Conservation (phyloP, 37 sponge, comb jelly and placozoan species). For the Chondrilla cf. caribensis region DNA sequence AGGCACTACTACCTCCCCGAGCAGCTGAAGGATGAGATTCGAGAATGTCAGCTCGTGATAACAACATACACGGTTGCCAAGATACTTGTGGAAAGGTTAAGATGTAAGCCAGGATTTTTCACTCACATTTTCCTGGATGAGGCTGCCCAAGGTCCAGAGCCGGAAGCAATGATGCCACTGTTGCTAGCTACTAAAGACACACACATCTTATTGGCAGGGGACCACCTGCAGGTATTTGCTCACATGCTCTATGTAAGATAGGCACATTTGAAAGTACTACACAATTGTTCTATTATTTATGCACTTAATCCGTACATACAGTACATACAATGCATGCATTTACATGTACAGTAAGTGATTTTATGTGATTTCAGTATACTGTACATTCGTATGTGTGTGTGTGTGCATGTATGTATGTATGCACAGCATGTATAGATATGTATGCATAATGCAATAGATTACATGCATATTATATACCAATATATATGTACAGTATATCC, state of each 20-base stretch:
- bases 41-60: conserved; percentile 30
- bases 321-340: too few species aligned
- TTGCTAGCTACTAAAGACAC: conserved; percentile 41
- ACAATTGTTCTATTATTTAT: too few species aligned
- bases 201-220: conserved; percentile 71
- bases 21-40: background rate
- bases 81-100: background rate
- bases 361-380: too few species aligned
- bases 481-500: background rate
- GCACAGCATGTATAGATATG: too few species aligned
- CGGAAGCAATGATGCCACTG: conserved; percentile 65
- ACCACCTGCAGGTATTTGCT: conserved; percentile 65
- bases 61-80: conserved; percentile 6
- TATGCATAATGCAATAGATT: too few species aligned
- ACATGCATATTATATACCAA: background rate
- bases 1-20: background rate
- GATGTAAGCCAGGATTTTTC: conserved; percentile 15
- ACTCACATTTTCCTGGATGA: conserved; percentile 80
- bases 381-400: background rate
- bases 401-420: background rate
- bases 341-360: too few species aligned
- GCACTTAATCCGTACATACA: too few species aligned
- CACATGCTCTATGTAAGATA: background rate
- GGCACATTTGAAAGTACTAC: too few species aligned
- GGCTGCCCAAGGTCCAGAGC: conserved; percentile 75